Percentiles rank a stretch among this genome's conserved stretches.
Evolutionary conservation across 2,888 invertebrate genomes (phyloP).

Genomic region (Mantis religiosa): DNA sequence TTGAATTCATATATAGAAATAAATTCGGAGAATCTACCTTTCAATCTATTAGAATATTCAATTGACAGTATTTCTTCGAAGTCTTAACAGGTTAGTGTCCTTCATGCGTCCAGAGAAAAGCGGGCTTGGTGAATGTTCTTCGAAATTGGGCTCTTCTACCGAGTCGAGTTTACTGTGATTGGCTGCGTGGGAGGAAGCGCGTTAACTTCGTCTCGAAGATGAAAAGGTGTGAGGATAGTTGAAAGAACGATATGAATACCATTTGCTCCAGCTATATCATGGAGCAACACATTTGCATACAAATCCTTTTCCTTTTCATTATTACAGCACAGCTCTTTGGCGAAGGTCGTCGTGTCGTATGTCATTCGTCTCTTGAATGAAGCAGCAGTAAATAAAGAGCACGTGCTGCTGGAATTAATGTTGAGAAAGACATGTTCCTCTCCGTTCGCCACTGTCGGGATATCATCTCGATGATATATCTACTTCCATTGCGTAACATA

Average conservation of each 20-base stretch:
- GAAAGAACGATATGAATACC: not conserved
- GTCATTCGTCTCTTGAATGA: too few relatives aligned
- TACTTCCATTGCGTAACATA: too few relatives aligned
- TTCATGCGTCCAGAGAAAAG: too few relatives aligned
- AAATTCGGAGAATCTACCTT: too few relatives aligned
- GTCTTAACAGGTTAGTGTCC: too few relatives aligned
- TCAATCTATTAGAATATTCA: too few relatives aligned
- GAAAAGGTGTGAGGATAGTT: not conserved
- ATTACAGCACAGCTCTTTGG: not conserved
- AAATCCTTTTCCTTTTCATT: not conserved
- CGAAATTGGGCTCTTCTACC: too few relatives aligned
- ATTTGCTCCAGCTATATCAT: not conserved
- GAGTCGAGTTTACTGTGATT: not conserved
- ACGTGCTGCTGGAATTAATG: not conserved
- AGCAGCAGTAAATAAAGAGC: too few relatives aligned
- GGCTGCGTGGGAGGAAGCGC: not conserved
- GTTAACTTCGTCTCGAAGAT: not conserved
- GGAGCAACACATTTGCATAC: not conserved
- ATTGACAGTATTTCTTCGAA: too few relatives aligned
- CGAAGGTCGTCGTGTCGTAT: not conserved
- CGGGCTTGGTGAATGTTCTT: too few relatives aligned
- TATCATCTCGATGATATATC: too few relatives aligned
- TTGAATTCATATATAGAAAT: too few relatives aligned
- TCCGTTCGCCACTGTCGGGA: not conserved
- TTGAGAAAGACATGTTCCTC: not conserved